phyloP scores from a whole-genome alignment of 2,113 vertebrate species.

The Centropristis striata region DNA sequence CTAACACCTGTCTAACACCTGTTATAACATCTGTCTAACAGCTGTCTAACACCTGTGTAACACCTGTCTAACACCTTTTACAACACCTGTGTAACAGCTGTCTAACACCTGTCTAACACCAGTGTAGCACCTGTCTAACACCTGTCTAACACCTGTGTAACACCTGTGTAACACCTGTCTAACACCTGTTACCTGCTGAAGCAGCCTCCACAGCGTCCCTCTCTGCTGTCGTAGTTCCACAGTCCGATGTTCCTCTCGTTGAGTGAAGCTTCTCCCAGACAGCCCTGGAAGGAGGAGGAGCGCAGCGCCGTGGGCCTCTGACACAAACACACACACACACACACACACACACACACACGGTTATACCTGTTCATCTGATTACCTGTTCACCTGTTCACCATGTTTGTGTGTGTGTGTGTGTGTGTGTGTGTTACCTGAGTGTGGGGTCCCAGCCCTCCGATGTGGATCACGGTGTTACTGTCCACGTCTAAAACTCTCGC shows the following conservation, averaged over 20 bases:
- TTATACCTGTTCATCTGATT: not conserved
- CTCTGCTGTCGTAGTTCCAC: conserved; percentile 92
- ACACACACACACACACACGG: not conserved
- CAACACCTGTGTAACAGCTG: too few relatives aligned
- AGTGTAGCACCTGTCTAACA: too few relatives aligned
- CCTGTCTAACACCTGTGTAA: too few relatives aligned
- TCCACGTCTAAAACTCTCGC: conserved; percentile 89
- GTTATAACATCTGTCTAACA: too few relatives aligned
- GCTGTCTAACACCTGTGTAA: too few relatives aligned
- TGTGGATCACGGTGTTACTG: conserved; percentile 88
- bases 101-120: too few relatives aligned
- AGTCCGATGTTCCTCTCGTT: conserved; percentile 92
- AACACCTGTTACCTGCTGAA: conserved; percentile 89
- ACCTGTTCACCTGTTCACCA: too few relatives aligned
- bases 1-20: too few relatives aligned
- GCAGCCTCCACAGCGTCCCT: conserved; percentile 92
- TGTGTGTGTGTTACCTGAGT: conserved; percentile 85
- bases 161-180: not conserved
- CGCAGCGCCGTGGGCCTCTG: conserved; percentile 89
- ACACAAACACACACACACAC: not conserved
- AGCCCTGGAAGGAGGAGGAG: conserved; percentile 91
- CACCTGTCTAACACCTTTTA: too few relatives aligned
- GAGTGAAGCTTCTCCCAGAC: conserved; percentile 90
- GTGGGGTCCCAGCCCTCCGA: conserved; percentile 90
- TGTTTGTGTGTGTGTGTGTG: not conserved